phyloP scores from a whole-genome alignment of 2,113 vertebrate genomes.

The Elephantulus edwardii region DNA sequence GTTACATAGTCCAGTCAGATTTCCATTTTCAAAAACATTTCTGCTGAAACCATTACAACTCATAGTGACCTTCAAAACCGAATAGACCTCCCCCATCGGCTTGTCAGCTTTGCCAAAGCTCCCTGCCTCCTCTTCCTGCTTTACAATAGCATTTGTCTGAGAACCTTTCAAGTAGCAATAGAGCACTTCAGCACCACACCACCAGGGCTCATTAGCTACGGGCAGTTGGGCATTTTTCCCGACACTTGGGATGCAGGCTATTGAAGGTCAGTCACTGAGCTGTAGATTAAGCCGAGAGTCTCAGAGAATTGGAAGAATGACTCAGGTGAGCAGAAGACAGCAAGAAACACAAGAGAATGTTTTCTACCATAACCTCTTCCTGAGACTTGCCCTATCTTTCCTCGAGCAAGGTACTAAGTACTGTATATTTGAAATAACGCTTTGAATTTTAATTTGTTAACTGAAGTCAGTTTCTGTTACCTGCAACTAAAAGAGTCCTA shows the following conservation, averaged over 20 bases:
- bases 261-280: background rate
- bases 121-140: too few species aligned
- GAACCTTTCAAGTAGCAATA: background rate
- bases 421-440: background rate
- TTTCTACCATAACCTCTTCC: accelerated
- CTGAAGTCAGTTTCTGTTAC: background rate
- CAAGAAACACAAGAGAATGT: accelerated
- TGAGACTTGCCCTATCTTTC: accelerated
- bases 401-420: background rate
- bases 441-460: background rate
- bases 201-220: background rate
- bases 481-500: background rate
- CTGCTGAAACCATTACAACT: too few species aligned
- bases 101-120: too few species aligned
- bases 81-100: too few species aligned
- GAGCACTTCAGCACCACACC: background rate
- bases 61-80: too few species aligned
- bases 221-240: background rate
- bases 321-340: background rate
- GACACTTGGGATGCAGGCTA: background rate
- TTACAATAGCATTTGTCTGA: background rate
- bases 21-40: background rate
- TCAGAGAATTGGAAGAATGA: background rate
- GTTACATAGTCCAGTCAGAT: background rate
- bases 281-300: background rate